Evolutionary conservation across 2,888 invertebrate genomes (phyloP), one percentile per base, ranked within the genome.

Genomic region (Idaea straminata): DNA sequence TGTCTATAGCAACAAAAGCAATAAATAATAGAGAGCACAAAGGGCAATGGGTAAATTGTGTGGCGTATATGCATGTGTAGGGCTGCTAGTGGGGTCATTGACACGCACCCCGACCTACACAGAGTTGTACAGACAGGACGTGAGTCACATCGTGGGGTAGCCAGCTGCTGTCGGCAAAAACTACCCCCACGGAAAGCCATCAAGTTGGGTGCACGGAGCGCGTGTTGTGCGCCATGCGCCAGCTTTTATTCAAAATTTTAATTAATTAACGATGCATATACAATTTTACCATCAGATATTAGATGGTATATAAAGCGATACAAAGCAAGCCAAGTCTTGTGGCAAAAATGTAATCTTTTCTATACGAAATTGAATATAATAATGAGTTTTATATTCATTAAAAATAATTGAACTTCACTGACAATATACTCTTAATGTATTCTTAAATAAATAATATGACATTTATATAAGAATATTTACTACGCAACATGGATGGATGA

Each of bases 111-210:
- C 88, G 91, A 80, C 82, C 83, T 83, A 81, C 85, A 85, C 85
- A 85, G 86, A 86, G 84, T 86, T 86, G 88, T 86, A 86, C 82
- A 83, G 83, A 88, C 89, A 91, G 90, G 90, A 92, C 91, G 89
- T 91, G 91, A 92, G 81, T 91, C 91, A 91, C 87, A 47, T 85
- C 81, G 81, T 85, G 88, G 91, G 90, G 91, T 86, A 85, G 88
- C 89, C 92, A 92, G 92, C 92, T 92, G 92, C 88, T 88, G 83
- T 82, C 80, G 82, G 83, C 85, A 89, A 90, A 91, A 91, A 91
- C 91, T 87, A 90, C 91, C 92, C 92, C 84, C 77, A 73, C 77
- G 68, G 62, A 69, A 68, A 67, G 74, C 76, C 74, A 73, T 76
- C 73, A 76, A 74, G 74, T 74, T 77, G 76, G 74, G 74, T 73